Percentiles rank a stretch among this genome's conserved stretches.
phyloP scores from a whole-genome alignment of 2,888 invertebrate species.

The Zonitis immaculata region DNA sequence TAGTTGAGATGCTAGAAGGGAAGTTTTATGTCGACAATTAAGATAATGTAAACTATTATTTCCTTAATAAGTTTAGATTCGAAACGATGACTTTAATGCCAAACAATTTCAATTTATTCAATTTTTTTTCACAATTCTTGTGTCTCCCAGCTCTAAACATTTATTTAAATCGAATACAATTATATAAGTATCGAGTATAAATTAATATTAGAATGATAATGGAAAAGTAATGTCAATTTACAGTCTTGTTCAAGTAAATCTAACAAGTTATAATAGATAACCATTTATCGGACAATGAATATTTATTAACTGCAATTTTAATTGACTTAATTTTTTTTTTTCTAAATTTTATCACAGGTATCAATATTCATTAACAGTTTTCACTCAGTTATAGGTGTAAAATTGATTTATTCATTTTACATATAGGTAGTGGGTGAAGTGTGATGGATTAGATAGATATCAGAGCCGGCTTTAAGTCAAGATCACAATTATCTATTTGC shows the following conservation, averaged over 20 bases:
- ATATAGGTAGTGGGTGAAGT: too few species aligned
- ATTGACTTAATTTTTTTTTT: constrained; percentile 2
- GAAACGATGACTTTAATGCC: too few species aligned
- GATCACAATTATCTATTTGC: too few species aligned
- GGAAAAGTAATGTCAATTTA: not conserved
- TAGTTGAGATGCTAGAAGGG: not conserved
- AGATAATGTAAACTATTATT: constrained; percentile 4
- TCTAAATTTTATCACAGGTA: not conserved
- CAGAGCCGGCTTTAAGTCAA: too few species aligned
- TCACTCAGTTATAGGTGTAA: constrained; percentile 9
- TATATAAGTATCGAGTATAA: too few species aligned
- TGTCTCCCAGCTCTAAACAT: too few species aligned
- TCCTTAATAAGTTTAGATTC: not conserved
- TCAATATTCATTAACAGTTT: constrained; percentile 17
- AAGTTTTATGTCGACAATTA: constrained; percentile 1
- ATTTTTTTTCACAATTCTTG: too few species aligned
- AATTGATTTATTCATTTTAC: constrained; percentile 19
- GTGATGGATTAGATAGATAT: too few species aligned
- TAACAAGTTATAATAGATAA: too few species aligned
- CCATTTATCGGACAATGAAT: constrained; percentile 7
- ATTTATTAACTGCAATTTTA: constrained; percentile 7
- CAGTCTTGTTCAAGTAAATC: not conserved
- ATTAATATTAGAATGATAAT: too few species aligned
- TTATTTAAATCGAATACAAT: too few species aligned
- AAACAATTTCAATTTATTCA: too few species aligned